Evolutionary conservation across 2,888 invertebrate species (phyloP).

Genomic region (Orthonychiurus folsomi): DNA sequence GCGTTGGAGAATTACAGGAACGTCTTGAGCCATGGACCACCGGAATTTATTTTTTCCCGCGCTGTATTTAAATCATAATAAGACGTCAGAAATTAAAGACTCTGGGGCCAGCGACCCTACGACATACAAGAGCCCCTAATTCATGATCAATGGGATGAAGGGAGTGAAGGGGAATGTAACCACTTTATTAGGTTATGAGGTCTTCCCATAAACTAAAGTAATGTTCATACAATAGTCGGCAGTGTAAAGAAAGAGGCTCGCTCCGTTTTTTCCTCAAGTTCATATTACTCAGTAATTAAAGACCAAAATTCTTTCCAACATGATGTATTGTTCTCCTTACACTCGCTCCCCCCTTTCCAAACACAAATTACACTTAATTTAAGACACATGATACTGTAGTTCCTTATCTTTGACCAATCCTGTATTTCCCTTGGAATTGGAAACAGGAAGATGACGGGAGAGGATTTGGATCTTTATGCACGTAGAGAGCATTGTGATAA

Average conservation of each 20-base stretch:
- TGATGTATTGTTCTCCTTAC: no score
- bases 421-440: no score
- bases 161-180: neutral
- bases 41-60: no score
- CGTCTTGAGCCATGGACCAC: no score
- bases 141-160: neutral
- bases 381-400: neutral
- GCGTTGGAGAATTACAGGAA: no score
- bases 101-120: neutral
- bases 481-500: no score
- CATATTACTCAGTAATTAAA: neutral
- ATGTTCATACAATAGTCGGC: neutral
- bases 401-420: no score
- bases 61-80: no score
- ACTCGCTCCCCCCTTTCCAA: no score
- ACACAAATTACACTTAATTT: no score
- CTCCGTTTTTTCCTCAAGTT: neutral
- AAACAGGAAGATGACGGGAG: neutral
- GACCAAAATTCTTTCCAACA: neutral
- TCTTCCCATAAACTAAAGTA: slow-evolving; percentile 11
- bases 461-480: neutral
- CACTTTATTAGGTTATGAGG: slow-evolving; percentile 19
- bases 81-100: no score
- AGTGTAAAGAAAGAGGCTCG: no score
- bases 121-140: neutral